These are phyloP conservation scores for Schizopygopsis malacanthus DNA, from an alignment of 2,797 vertebrate species.

Conservation along the genomic window DNA sequence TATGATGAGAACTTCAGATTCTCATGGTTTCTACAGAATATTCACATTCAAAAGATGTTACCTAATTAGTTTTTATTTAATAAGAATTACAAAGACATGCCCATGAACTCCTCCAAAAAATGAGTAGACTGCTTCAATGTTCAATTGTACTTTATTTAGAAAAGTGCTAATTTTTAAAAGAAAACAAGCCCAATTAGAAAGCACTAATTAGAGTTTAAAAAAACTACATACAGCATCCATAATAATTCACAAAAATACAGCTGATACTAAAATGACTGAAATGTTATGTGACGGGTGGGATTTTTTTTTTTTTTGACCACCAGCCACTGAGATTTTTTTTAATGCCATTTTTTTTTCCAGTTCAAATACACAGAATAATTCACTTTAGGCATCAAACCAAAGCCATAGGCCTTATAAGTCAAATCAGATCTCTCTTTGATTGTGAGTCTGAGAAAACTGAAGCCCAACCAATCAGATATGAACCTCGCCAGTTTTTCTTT, in stretches of 20 bases:
- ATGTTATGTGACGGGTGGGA: neutral
- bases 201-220: too few relatives aligned
- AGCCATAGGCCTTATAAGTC: neutral
- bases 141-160: neutral
- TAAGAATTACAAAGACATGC: neutral
- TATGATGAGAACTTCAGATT: neutral
- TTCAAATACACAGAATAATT: neutral
- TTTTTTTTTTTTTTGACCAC: neutral
- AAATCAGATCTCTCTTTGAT: slow-evolving; percentile 21
- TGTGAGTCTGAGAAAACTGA: neutral
- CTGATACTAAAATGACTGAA: too few relatives aligned
- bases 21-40: neutral
- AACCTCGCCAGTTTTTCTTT: neutral
- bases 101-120: neutral
- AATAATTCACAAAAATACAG: neutral
- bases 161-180: neutral
- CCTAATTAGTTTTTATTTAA: neutral
- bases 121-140: neutral
- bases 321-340: neutral
- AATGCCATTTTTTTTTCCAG: neutral
- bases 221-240: too few relatives aligned
- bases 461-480: neutral
- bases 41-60: neutral
- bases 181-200: neutral
- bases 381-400: neutral